phyloP scores from a whole-genome alignment of 2,888 invertebrate species.

The Parapristionchus giblindavisi region DNA sequence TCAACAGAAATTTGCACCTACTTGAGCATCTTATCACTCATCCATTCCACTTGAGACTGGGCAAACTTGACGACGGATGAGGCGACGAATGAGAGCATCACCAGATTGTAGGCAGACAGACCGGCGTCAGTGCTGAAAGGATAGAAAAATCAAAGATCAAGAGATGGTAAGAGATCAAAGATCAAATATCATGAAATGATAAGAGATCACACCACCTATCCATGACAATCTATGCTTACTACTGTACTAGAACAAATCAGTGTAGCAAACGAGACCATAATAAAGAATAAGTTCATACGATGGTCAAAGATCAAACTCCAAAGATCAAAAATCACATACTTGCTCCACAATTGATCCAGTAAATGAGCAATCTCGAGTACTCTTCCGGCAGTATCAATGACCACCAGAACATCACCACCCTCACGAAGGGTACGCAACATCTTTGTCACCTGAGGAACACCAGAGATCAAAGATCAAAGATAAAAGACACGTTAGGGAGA shows the following conservation, averaged over 20 bases:
- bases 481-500: conserved; percentile 3
- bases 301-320: too few relatives aligned
- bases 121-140: conserved; percentile 83
- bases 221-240: neutral
- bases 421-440: conserved; percentile 85
- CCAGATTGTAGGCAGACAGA: conserved; percentile 89
- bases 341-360: conserved; percentile 75
- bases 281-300: too few relatives aligned
- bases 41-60: conserved; percentile 91
- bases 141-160: too few relatives aligned
- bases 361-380: conserved; percentile 95
- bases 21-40: conserved; percentile 96
- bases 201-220: neutral
- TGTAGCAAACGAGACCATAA: too few relatives aligned
- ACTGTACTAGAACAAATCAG: neutral
- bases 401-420: conserved; percentile 89
- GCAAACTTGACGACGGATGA: conserved; percentile 99
- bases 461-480: neutral
- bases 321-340: too few relatives aligned
- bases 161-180: too few relatives aligned
- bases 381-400: conserved; percentile 92
- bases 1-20: conserved; percentile 37
- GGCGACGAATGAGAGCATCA: conserved; percentile 92
- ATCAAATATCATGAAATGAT: too few relatives aligned
- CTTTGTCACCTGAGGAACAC: conserved; percentile 38